These are phyloP conservation scores for Procambarus clarkii DNA, from an alignment of 1,140 invertebrate species.

Conservation along the genomic window DNA sequence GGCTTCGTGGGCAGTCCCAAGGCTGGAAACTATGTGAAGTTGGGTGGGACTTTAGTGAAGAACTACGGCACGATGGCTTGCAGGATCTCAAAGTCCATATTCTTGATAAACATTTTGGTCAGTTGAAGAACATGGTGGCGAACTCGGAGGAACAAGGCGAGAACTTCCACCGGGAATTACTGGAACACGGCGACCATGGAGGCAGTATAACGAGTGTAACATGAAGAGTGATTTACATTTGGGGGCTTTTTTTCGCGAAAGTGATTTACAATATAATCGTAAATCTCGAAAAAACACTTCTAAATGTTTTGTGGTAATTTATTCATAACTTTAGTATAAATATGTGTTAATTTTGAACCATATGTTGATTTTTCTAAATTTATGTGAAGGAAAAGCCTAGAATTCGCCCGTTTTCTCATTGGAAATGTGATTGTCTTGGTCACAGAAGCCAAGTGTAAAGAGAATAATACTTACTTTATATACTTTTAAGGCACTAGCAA, in stretches of 20 bases:
- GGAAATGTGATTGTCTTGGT: not conserved
- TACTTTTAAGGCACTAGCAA: not conserved
- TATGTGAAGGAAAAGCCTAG: not conserved
- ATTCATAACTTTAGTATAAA: too few species aligned
- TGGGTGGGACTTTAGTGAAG: constrained; percentile 1
- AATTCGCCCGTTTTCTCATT: constrained; percentile 9
- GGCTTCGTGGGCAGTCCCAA: not conserved
- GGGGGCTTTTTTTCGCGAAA: constrained; percentile 30
- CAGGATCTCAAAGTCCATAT: constrained; percentile 13
- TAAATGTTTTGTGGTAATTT: too few species aligned
- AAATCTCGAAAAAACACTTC: too few species aligned
- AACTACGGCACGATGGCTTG: not conserved
- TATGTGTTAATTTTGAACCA: too few species aligned
- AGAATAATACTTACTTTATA: not conserved
- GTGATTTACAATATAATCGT: too few species aligned
- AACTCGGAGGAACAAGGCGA: constrained; percentile 8
- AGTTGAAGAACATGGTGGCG: not conserved
- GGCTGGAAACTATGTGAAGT: not conserved
- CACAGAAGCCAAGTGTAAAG: not conserved
- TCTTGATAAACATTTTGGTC: not conserved
- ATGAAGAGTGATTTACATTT: constrained; percentile 27
- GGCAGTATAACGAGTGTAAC: constrained; percentile 16
- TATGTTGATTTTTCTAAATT: not conserved
- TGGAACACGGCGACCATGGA: not conserved
- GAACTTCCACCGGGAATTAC: constrained; percentile 10